A percentile compares a stretch with the other conserved stretches of the same genome.
Evolutionary conservation across 35 echinoderm and acorn worm species (phyloP).

Genomic region (Stichopus chloronotus): DNA sequence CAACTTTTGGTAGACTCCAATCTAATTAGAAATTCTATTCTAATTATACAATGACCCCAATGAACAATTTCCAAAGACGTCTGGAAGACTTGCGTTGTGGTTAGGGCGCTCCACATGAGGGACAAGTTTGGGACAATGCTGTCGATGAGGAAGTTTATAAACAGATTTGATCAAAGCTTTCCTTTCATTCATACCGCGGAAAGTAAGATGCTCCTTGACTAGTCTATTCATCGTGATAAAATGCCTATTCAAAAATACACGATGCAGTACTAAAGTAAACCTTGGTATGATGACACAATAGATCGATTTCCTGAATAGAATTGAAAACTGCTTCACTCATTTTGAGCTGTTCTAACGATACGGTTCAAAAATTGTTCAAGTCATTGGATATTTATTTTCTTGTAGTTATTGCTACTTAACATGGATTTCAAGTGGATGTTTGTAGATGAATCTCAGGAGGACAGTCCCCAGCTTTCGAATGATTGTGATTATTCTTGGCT

Average conservation of each 20-base stretch:
- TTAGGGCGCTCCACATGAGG: no score
- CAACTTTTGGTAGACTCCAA: background rate
- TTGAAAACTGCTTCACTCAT: background rate
- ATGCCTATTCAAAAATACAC: no score
- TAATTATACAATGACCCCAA: background rate
- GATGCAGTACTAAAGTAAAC: no score
- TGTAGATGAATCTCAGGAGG: background rate
- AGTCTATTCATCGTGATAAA: no score
- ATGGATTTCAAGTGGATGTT: slow-evolving; percentile 5
- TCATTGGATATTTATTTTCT: background rate
- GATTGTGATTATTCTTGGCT: slow-evolving; percentile 4
- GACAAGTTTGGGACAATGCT: no score
- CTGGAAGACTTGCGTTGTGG: background rate
- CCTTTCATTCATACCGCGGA: no score
- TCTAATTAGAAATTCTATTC: background rate
- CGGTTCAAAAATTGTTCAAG: background rate
- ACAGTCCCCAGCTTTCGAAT: background rate
- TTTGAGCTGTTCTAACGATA: background rate
- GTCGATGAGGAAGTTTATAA: no score
- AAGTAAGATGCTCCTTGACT: no score
- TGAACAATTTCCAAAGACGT: background rate
- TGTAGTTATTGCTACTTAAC: background rate
- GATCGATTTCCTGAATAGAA: no score
- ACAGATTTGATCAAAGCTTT: no score
- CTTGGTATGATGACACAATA: no score